These are phyloP conservation scores for human DNA, from an alignment of 2,113 vertebrate species.

Conservation along the genomic window GRCh38 chr13:46682001-46682500, in stretches of 20 bases:
- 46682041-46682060: not conserved
- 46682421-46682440: not conserved
- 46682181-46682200: not conserved
- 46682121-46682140: not conserved
- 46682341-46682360: not conserved
- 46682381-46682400: not conserved
- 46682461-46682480: not conserved
- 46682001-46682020: not conserved
- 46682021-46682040: not conserved
- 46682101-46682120: not conserved
- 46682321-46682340: not conserved
- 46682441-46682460: not conserved
- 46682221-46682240: not conserved
- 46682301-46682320: not conserved
- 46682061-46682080: accelerated
- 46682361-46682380: not conserved
- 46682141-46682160: not conserved
- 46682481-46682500: not conserved
- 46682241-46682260: not conserved
- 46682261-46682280: not conserved
- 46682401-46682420: not conserved
- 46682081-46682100: not conserved
- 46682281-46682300: accelerated
- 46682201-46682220: not conserved
- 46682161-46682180: not conserved